Conservation (phyloP, 2,797 vertebrate species). For the Trematomus bernacchii region DNA sequence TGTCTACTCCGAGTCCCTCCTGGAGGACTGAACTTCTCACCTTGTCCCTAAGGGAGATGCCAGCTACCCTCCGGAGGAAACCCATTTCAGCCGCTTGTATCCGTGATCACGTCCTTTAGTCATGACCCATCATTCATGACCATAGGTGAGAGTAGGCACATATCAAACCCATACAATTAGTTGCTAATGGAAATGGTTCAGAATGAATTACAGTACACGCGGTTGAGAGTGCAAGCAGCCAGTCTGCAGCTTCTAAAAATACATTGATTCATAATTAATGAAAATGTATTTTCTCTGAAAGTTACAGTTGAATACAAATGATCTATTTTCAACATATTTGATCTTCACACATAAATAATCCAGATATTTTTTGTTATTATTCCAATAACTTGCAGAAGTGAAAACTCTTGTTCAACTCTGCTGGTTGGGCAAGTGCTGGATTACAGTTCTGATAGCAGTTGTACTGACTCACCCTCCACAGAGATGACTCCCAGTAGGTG, state of each 20-base stretch:
- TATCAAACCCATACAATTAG: neutral
- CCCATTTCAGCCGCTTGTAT: too few species aligned
- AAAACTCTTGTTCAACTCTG: neutral
- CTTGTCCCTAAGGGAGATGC: too few species aligned
- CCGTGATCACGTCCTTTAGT: too few species aligned
- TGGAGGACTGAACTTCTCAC: too few species aligned
- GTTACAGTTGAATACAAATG: neutral
- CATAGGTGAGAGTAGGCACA: too few species aligned
- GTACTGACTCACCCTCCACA: constrained; percentile 81
- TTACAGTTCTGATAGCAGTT: neutral
- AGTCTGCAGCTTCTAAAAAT: neutral
- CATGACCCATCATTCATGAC: too few species aligned
- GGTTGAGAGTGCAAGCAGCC: neutral
- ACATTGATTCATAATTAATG: neutral
- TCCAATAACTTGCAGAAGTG: neutral
- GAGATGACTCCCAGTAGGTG: constrained; percentile 83
- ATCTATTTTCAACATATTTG: neutral
- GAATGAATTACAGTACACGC: neutral
- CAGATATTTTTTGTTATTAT: neutral
- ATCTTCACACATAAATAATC: constrained; percentile 12
- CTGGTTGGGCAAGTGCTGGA: neutral
- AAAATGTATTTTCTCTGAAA: neutral
- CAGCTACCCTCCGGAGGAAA: too few species aligned
- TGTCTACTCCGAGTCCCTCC: too few species aligned
- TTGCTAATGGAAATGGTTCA: neutral